Evolutionary conservation across 2,888 invertebrate genomes (phyloP), one percentile per base, ranked within the genome.

Genomic region (Hypolimnas misippus): DNA sequence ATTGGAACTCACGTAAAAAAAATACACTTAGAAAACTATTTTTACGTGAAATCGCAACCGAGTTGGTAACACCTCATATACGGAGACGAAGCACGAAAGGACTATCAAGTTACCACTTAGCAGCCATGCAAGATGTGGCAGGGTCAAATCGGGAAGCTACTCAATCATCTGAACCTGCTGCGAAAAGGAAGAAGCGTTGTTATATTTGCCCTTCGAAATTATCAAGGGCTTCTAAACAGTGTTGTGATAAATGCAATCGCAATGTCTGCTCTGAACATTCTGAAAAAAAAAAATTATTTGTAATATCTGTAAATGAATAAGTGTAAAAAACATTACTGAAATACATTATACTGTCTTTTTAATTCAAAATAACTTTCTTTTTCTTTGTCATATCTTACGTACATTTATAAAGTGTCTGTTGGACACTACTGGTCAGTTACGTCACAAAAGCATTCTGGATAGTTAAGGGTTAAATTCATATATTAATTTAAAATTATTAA

Each of bases 1-100:
- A 10, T n/a, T 35, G n/a, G n/a, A 35, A 35, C 35, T 10, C 7
- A n/a, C 1, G 35, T 12, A 35, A 35, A 35, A 35, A 2, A 1
- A 46, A 46, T 3, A 46, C 5, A 16, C 21, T 5, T 7, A 46
- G 46, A 46, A 17, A 17, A 46, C 46, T 46, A 17, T 46, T 46
- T 12, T 46, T 46, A 19, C 17, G 19, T 12, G 35, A 35, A 35
- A n/a, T 12, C 12, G 35, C 35, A 35, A 35, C 35, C 10, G 35
- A 35, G 35, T 35, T 35, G 35, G 35, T 35, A n/a, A 35, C 35
- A 12, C 35, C 10, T 35, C n/a, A 35, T 1, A 35, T 35, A 35
- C 0, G n/a, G n/a, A 35, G 35, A 35, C n/a, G 35, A 35, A 35
- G n/a, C 12, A 35, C 7, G n/a, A 35, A 35, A 35, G 35, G 35